These are phyloP conservation scores for Ptychobarbus kaznakovi DNA, from an alignment of 2,797 vertebrate genomes.

Conservation along the genomic window DNA sequence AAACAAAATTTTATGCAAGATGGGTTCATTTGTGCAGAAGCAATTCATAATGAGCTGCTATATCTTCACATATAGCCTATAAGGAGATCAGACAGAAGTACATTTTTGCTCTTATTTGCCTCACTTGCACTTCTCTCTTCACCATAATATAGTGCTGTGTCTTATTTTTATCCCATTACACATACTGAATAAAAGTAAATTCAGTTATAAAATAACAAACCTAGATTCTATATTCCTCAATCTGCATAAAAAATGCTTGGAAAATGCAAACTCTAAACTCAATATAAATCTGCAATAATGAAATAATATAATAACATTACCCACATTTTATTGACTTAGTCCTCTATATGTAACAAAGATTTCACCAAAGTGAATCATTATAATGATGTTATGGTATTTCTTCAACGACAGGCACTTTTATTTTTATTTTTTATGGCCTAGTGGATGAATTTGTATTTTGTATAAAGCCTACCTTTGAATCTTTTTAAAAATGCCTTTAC, in stretches of 20 bases:
- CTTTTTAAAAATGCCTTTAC: not conserved
- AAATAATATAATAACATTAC: slow-evolving; percentile 25
- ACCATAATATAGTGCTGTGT: not conserved
- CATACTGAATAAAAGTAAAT: slow-evolving; percentile 12
- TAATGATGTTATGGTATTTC: slow-evolving; percentile 12
- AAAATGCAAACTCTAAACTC: slow-evolving; percentile 17
- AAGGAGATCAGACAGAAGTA: not conserved
- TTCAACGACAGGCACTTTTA: slow-evolving; percentile 2
- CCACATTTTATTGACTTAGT: slow-evolving; percentile 8
- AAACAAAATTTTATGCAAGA: not conserved
- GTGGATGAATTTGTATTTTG: not conserved
- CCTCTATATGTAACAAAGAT: slow-evolving; percentile 1
- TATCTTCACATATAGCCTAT: not conserved
- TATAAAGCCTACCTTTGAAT: not conserved
- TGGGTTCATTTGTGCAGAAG: not conserved
- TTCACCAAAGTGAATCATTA: not conserved
- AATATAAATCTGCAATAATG: slow-evolving; percentile 14
- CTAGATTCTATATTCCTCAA: slow-evolving; percentile 14
- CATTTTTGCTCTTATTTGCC: not conserved
- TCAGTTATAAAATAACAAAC: slow-evolving; percentile 21
- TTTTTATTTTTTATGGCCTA: not conserved
- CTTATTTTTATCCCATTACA: slow-evolving; percentile 12
- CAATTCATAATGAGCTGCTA: not conserved
- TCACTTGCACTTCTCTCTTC: slow-evolving; percentile 13
- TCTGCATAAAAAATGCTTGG: slow-evolving; percentile 1